Percentiles rank a stretch among this genome's conserved stretches.
phyloP scores from a whole-genome alignment of 2,113 vertebrate genomes.

The Hemibagrus wyckioides region DNA sequence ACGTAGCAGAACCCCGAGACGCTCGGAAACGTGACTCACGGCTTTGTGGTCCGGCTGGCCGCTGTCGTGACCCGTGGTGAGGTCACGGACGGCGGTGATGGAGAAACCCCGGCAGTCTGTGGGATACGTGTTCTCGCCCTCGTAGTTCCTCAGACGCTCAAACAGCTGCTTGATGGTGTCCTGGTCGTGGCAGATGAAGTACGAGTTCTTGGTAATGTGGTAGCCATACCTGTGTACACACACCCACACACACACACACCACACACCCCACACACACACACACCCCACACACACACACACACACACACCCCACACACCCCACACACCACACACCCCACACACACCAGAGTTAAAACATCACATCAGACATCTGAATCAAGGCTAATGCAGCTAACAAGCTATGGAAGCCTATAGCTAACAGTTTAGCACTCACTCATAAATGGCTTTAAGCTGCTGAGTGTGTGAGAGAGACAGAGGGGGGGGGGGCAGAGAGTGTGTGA shows the following conservation, averaged over 20 bases:
- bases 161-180: slow-evolving; percentile 82
- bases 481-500: too few relatives aligned
- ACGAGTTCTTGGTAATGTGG: slow-evolving; percentile 91
- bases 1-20: not conserved
- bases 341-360: too few relatives aligned
- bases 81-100: slow-evolving; percentile 84
- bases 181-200: slow-evolving; percentile 94
- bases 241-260: not conserved
- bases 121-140: slow-evolving; percentile 82
- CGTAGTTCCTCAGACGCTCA: slow-evolving; percentile 84
- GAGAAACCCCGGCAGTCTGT: slow-evolving; percentile 83
- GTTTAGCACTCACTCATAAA: slow-evolving; percentile 81
- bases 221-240: slow-evolving; percentile 84
- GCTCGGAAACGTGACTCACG: slow-evolving; percentile 69
- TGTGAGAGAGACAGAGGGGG: slow-evolving; percentile 86
- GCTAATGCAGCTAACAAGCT: not conserved
- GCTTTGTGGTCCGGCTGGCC: slow-evolving; percentile 86
- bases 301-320: too few relatives aligned
- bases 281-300: too few relatives aligned
- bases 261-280: too few relatives aligned
- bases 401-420: not conserved
- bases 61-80: slow-evolving; percentile 93
- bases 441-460: slow-evolving; percentile 84
- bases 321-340: too few relatives aligned
- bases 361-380: too few relatives aligned